These are phyloP conservation scores for Sinocyclocheilus anophthalmus DNA, from an alignment of 2,113 vertebrate species.

Conservation along the genomic window DNA sequence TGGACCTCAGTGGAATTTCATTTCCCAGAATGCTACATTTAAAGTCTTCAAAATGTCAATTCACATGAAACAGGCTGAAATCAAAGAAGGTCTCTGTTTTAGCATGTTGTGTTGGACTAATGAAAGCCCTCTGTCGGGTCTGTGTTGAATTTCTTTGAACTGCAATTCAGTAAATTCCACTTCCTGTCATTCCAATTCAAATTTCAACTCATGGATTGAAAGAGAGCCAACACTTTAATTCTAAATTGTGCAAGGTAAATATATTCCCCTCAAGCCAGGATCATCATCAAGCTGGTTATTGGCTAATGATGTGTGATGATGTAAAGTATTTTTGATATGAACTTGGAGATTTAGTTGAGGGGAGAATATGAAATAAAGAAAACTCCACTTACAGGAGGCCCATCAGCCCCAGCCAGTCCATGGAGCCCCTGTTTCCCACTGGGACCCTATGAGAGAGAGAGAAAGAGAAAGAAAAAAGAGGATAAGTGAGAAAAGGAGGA, in stretches of 20 bases:
- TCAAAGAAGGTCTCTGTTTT: not conserved
- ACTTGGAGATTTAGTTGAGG: not conserved
- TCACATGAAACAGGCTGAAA: not conserved
- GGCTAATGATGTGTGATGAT: not conserved
- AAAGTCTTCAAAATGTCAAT: not conserved
- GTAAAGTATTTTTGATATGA: not conserved
- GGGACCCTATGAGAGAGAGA: slow-evolving; percentile 84
- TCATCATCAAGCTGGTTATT: not conserved
- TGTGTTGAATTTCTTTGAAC: slow-evolving; percentile 1
- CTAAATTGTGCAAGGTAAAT: not conserved
- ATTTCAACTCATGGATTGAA: not conserved
- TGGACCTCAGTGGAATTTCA: not conserved
- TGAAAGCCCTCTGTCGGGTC: not conserved
- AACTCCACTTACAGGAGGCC: slow-evolving; percentile 87
- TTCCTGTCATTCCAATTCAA: not conserved
- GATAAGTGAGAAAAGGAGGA: slow-evolving; percentile 15
- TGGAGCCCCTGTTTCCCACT: slow-evolving; percentile 89
- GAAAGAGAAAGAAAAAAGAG: not conserved
- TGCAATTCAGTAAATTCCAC: not conserved
- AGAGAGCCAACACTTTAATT: not conserved
- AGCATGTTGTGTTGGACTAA: not conserved
- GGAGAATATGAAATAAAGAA: not conserved
- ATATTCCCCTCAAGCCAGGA: not conserved
- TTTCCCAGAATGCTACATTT: not conserved
- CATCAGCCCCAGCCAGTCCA: slow-evolving; percentile 90